phyloP scores from a whole-genome alignment of 2,888 invertebrate species.

The Adelognathus sp. region DNA sequence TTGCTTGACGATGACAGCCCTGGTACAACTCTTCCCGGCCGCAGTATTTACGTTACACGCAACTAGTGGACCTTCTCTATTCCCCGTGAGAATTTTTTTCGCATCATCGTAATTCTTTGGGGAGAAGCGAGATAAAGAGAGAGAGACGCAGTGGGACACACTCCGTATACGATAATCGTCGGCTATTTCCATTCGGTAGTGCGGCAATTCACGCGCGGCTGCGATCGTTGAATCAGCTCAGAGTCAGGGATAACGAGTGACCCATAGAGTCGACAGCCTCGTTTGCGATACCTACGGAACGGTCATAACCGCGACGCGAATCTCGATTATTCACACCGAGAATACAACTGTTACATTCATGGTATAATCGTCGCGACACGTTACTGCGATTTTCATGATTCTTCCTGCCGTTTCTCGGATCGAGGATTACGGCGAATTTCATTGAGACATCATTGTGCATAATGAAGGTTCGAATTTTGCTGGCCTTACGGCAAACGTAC shows the following conservation, averaged over 20 bases:
- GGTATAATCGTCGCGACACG: slow-evolving; percentile 50
- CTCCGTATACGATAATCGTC: slow-evolving; percentile 54
- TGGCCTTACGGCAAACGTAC: background rate
- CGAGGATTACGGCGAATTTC: slow-evolving; percentile 48
- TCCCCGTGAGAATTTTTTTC: slow-evolving; percentile 53
- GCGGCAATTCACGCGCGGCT: slow-evolving; percentile 53
- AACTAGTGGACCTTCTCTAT: slow-evolving; percentile 44
- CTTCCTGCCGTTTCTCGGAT: slow-evolving; percentile 39
- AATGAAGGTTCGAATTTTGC: slow-evolving; percentile 40
- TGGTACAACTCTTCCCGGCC: slow-evolving; percentile 13
- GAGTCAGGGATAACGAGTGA: slow-evolving; percentile 55
- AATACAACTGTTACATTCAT: slow-evolving; percentile 51
- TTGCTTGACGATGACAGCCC: slow-evolving; percentile 48
- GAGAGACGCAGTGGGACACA: slow-evolving; percentile 19
- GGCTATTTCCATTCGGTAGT: slow-evolving; percentile 57
- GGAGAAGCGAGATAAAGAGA: slow-evolving; percentile 39
- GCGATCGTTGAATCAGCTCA: slow-evolving; percentile 58
- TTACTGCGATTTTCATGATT: slow-evolving; percentile 53
- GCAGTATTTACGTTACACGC: slow-evolving; percentile 49
- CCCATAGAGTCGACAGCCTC: slow-evolving; percentile 55
- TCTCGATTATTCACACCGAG: slow-evolving; percentile 55
- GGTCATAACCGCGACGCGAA: slow-evolving; percentile 32
- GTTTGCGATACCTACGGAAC: slow-evolving; percentile 37
- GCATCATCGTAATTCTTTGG: slow-evolving; percentile 51
- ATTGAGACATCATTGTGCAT: slow-evolving; percentile 57